Percentiles rank a stretch among this genome's conserved stretches.
Evolutionary conservation across 2,797 vertebrate genomes (phyloP).

Genomic region (Tamandua tetradactyla): DNA sequence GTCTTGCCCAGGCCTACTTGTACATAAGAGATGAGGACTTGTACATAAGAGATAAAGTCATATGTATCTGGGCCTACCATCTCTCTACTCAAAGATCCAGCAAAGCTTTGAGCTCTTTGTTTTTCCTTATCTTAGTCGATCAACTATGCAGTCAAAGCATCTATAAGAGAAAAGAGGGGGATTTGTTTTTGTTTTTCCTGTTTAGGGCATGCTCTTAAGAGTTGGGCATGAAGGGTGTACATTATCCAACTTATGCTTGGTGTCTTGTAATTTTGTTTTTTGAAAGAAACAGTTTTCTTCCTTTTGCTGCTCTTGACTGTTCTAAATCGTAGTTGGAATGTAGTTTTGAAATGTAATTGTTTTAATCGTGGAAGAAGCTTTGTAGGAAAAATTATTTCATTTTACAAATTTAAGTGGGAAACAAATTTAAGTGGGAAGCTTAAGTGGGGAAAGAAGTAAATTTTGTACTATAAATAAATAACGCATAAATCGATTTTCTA

Average conservation of each 20-base stretch:
- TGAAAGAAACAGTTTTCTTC: constrained; percentile 6
- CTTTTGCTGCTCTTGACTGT: background rate
- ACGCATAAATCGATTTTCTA: constrained; percentile 51
- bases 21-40: background rate
- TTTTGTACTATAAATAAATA: constrained; percentile 24
- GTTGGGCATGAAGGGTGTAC: background rate
- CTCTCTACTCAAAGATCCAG: background rate
- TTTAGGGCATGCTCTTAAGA: background rate
- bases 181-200: constrained; percentile 15
- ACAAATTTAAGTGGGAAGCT: too few relatives aligned
- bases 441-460: background rate
- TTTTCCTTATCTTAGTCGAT: background rate
- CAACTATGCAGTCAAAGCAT: background rate
- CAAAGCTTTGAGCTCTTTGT: background rate
- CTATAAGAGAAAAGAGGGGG: background rate
- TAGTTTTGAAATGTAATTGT: background rate
- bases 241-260: background rate
- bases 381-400: constrained; percentile 31
- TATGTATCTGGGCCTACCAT: background rate
- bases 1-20: background rate
- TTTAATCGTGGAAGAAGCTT: background rate
- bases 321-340: background rate
- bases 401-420: constrained; percentile 44
- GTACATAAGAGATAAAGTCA: too few relatives aligned
- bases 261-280: constrained; percentile 11